Evolutionary conservation across 1,140 invertebrate genomes (phyloP).

Genomic region (Stegodyphus mimosarum): DNA sequence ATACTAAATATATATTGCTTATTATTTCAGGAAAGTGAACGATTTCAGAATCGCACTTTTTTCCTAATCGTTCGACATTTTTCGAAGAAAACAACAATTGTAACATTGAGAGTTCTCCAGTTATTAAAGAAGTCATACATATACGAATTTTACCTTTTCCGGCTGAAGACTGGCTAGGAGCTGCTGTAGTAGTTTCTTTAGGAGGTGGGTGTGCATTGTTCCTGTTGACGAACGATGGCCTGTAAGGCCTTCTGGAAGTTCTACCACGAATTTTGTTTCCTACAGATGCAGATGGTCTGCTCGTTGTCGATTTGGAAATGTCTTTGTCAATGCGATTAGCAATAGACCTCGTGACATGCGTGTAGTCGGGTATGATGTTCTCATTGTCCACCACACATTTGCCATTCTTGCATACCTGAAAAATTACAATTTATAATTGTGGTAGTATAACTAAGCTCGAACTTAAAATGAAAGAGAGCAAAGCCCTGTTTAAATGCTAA

Average conservation of each 20-base stretch:
- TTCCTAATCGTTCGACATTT: no score
- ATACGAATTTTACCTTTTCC: conserved; percentile 18
- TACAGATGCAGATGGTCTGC: neutral
- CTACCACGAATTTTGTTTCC: conserved; percentile 2
- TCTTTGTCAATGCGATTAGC: conserved; percentile 34
- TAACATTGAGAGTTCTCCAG: neutral
- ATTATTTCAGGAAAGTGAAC: no score
- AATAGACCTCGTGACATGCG: conserved; percentile 72
- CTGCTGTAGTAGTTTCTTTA: conserved; percentile 14
- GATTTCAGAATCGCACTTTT: no score
- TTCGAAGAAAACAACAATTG: neutral
- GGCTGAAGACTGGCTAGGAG: neutral
- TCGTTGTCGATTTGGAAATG: conserved; percentile 16
- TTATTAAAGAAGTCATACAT: neutral
- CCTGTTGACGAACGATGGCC: neutral
- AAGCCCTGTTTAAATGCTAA: no score
- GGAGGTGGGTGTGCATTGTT: neutral
- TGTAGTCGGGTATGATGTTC: conserved; percentile 93
- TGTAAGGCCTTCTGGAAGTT: conserved; percentile 11
- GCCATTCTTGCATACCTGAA: conserved; percentile 89
- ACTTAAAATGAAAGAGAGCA: no score
- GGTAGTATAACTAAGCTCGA: no score
- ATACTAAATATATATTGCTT: no score
- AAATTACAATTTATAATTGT: no score
- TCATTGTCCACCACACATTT: conserved; percentile 90